These are phyloP conservation scores for Mus spretus DNA, from an alignment of 2,797 vertebrate species.

Conservation along the genomic window DNA sequence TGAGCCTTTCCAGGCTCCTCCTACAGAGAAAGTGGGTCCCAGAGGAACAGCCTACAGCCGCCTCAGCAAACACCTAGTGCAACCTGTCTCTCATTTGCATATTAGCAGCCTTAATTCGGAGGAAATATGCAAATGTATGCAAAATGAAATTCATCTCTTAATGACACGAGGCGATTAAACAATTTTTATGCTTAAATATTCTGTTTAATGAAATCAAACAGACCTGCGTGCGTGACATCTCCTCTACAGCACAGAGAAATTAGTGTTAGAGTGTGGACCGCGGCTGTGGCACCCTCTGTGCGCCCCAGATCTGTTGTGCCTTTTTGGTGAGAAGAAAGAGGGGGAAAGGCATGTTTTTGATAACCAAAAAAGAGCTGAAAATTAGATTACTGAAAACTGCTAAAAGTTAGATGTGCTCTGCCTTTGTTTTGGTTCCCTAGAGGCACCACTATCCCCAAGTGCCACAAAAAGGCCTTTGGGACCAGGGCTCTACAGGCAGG, in stretches of 20 bases:
- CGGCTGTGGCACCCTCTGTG: constrained; percentile 16
- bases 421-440: constrained; percentile 77
- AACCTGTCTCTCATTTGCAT: constrained; percentile 97
- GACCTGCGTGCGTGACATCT: constrained; percentile 95
- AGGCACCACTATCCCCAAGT: neutral
- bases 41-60: constrained; percentile 95
- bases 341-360: constrained; percentile 78
- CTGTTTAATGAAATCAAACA: constrained; percentile 99
- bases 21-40: constrained; percentile 91
- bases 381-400: constrained; percentile 83
- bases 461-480: neutral
- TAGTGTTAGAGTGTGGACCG: constrained; percentile 90
- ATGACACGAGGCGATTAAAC: constrained; percentile 99
- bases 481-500: accelerated
- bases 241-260: constrained; percentile 94
- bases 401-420: constrained; percentile 84
- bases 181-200: constrained; percentile 99
- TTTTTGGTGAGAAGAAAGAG: constrained; percentile 49
- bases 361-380: constrained; percentile 85
- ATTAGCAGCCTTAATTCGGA: constrained; percentile 94
- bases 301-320: constrained; percentile 81
- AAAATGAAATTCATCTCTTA: constrained; percentile 99
- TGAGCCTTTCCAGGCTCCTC: constrained; percentile 70
- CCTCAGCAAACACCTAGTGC: constrained; percentile 98
- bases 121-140: constrained; percentile 99